Evolutionary conservation across 2,797 vertebrate genomes (phyloP).

Genomic region (Bradypodion pumilum): DNA sequence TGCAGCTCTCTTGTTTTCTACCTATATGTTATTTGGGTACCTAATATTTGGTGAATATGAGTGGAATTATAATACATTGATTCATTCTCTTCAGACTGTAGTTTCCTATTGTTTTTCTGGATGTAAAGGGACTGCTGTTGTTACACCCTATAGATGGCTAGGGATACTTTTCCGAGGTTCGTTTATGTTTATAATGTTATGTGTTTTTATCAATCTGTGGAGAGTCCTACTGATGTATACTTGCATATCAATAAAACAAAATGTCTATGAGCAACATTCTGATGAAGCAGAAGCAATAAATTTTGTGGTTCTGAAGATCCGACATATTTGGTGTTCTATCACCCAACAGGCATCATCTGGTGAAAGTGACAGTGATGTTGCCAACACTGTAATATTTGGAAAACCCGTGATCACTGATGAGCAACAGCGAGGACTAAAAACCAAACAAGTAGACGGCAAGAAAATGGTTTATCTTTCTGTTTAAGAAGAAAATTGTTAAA

Average conservation of each 20-base stretch:
- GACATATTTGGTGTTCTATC: background rate
- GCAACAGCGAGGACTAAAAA: constrained; percentile 1
- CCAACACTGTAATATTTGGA: constrained; percentile 3
- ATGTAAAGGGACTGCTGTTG: background rate
- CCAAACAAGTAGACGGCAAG: background rate
- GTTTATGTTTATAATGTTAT: background rate
- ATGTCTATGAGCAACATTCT: constrained; percentile 22
- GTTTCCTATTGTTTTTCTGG: constrained; percentile 13
- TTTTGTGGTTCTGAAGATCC: constrained; percentile 14
- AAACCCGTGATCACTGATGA: background rate
- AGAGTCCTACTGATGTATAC: background rate
- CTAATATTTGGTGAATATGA: constrained; percentile 9
- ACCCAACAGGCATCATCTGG: background rate
- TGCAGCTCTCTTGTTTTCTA: background rate
- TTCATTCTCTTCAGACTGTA: constrained; percentile 8
- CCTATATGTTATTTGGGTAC: constrained; percentile 2
- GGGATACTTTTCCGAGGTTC: background rate
- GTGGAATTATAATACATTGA: background rate
- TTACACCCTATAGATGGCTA: background rate
- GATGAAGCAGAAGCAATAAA: constrained; percentile 40
- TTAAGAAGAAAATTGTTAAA: background rate
- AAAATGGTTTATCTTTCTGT: constrained; percentile 27
- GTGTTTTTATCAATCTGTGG: constrained; percentile 18
- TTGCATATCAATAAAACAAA: constrained; percentile 1
- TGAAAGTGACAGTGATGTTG: background rate